phyloP scores from a whole-genome alignment of 2,797 vertebrate species.

The Limosa lapponica region DNA sequence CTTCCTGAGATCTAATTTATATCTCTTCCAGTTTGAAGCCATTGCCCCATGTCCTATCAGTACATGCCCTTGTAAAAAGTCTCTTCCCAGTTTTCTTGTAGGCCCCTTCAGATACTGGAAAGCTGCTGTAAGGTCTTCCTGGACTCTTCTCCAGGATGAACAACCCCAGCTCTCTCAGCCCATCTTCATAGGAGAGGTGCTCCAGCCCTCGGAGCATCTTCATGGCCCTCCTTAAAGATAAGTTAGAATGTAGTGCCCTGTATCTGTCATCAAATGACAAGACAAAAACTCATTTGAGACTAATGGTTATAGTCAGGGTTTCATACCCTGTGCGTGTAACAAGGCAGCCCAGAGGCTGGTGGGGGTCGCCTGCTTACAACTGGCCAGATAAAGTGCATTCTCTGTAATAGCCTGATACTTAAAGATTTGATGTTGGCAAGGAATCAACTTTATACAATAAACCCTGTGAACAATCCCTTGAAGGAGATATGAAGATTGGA shows the following conservation, averaged over 20 bases:
- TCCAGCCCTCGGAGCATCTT: too few relatives aligned
- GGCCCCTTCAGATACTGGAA: too few relatives aligned
- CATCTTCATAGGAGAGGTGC: too few relatives aligned
- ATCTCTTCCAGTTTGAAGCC: too few relatives aligned
- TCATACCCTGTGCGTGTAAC: background rate
- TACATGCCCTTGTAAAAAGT: too few relatives aligned
- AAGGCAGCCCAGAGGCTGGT: background rate
- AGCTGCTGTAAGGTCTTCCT: too few relatives aligned
- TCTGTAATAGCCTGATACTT: background rate
- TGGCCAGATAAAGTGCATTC: background rate
- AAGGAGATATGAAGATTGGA: background rate
- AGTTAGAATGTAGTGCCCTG: background rate
- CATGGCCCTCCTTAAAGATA: background rate
- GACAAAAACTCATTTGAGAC: background rate
- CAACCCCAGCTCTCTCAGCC: too few relatives aligned
- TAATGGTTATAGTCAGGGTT: fast-evolving
- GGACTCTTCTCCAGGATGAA: too few relatives aligned
- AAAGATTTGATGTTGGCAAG: background rate
- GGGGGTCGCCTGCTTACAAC: background rate
- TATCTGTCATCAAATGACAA: background rate
- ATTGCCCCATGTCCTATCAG: too few relatives aligned
- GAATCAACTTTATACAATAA: background rate
- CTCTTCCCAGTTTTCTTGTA: too few relatives aligned
- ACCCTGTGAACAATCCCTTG: background rate
- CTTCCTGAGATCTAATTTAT: too few relatives aligned